phyloP scores from a whole-genome alignment of 1,140 invertebrate genomes.

The Zaprionus africanus region DNA sequence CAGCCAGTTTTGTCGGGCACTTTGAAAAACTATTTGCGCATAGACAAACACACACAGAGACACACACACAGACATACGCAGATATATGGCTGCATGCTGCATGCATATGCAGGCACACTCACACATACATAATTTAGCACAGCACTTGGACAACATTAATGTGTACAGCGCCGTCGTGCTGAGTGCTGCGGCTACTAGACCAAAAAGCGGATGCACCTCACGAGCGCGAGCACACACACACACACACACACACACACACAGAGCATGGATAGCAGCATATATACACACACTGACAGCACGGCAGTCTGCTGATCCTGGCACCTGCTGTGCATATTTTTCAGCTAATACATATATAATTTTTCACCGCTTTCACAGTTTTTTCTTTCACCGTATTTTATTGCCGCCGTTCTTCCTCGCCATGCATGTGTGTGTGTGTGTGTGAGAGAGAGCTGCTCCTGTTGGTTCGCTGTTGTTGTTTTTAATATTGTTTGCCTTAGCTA shows the following conservation, averaged over 20 bases:
- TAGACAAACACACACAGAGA: constrained; percentile 29
- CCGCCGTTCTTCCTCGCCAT: constrained; percentile 12
- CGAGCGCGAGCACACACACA: constrained; percentile 16
- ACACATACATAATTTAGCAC: constrained; percentile 75
- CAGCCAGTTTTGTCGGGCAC: constrained; percentile 50
- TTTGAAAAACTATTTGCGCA: constrained; percentile 79
- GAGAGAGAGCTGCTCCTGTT: constrained; percentile 2
- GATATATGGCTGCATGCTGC: constrained; percentile 16
- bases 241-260: constrained; percentile 7
- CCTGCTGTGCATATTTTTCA: constrained; percentile 71
- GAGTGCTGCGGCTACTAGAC: constrained; percentile 68
- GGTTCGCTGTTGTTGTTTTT: constrained; percentile 58
- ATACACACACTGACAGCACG: constrained; percentile 20
- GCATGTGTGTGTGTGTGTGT: neutral
- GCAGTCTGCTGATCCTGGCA: constrained; percentile 42
- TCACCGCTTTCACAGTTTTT: constrained; percentile 52
- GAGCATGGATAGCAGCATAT: constrained; percentile 4
- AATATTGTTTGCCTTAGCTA: constrained; percentile 78
- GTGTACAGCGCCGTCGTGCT: constrained; percentile 58
- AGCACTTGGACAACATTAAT: constrained; percentile 81
- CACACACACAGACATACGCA: constrained; percentile 36
- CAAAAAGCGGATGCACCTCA: constrained; percentile 67
- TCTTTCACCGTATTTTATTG: constrained; percentile 62
- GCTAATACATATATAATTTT: constrained; percentile 79
- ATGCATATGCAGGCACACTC: constrained; percentile 38